These are phyloP conservation scores for Sphenodon punctatus DNA, from an alignment of 2,797 vertebrate genomes.

Conservation along the genomic window DNA sequence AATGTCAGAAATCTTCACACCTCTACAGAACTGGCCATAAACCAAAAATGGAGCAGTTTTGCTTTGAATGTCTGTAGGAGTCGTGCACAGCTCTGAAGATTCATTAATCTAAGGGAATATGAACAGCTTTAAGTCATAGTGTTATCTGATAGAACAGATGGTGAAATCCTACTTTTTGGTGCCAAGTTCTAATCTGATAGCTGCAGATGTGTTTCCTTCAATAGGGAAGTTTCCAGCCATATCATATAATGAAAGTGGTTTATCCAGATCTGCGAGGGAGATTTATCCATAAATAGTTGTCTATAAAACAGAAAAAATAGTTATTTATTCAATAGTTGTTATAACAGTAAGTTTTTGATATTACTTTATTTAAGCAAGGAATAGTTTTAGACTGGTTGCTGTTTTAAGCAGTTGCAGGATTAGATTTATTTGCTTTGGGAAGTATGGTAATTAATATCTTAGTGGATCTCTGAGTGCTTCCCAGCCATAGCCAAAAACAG, in stretches of 20 bases:
- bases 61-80: background rate
- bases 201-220: conserved; percentile 16
- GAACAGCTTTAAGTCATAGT: conserved; percentile 26
- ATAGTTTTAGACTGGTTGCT: background rate
- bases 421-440: background rate
- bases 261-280: background rate
- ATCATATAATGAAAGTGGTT: background rate
- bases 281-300: background rate
- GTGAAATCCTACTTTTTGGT: conserved; percentile 3
- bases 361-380: background rate
- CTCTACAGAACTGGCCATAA: background rate
- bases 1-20: background rate
- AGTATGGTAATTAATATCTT: conserved; percentile 19
- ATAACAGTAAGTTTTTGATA: background rate
- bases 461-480: background rate
- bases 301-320: background rate
- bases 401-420: background rate
- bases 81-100: background rate
- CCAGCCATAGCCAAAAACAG: background rate
- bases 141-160: conserved; percentile 16
- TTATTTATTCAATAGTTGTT: background rate
- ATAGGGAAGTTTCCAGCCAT: background rate
- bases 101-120: background rate
- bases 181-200: conserved; percentile 36
- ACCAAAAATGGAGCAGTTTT: background rate